A percentile compares a stretch with the other conserved stretches of the same genome.
Conservation (phyloP, 1,140 invertebrate genomes). For the Lasioglossum albipes region DNA sequence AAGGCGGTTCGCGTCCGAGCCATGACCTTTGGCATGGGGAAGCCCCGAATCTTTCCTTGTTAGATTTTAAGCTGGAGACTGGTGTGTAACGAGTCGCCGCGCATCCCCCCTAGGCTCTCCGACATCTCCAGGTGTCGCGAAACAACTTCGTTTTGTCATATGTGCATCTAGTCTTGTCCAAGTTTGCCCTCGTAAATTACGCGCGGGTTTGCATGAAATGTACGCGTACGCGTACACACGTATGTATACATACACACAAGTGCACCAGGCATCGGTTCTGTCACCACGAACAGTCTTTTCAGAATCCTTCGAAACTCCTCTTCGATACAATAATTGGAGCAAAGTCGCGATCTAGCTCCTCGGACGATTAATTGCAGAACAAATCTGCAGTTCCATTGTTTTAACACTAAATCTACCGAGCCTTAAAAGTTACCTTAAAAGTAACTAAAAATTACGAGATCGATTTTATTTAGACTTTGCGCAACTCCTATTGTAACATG, state of each 20-base stretch:
- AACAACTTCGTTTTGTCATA: slow-evolving; percentile 62
- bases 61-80: slow-evolving; percentile 49
- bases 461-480: too few relatives aligned
- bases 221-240: slow-evolving; percentile 9
- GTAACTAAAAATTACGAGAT: too few relatives aligned
- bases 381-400: too few relatives aligned
- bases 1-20: background rate
- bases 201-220: slow-evolving; percentile 38
- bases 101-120: slow-evolving; percentile 17
- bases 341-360: too few relatives aligned
- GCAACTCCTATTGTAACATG: too few relatives aligned
- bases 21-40: slow-evolving; percentile 7
- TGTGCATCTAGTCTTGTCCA: slow-evolving; percentile 75
- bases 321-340: too few relatives aligned
- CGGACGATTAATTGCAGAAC: too few relatives aligned
- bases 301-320: too few relatives aligned
- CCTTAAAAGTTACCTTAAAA: too few relatives aligned
- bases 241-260: slow-evolving; percentile 9
- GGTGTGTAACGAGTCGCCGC: slow-evolving; percentile 23
- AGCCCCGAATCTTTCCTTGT: slow-evolving; percentile 27
- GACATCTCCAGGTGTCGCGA: background rate
- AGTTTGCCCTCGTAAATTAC: slow-evolving; percentile 65
- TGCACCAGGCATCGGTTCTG: slow-evolving; percentile 9
- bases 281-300: slow-evolving; percentile 8
- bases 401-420: too few relatives aligned